Evolutionary conservation across 1,140 invertebrate genomes (phyloP), one percentile per base, ranked within the genome.

Genomic region (Bicyclus anynana): DNA sequence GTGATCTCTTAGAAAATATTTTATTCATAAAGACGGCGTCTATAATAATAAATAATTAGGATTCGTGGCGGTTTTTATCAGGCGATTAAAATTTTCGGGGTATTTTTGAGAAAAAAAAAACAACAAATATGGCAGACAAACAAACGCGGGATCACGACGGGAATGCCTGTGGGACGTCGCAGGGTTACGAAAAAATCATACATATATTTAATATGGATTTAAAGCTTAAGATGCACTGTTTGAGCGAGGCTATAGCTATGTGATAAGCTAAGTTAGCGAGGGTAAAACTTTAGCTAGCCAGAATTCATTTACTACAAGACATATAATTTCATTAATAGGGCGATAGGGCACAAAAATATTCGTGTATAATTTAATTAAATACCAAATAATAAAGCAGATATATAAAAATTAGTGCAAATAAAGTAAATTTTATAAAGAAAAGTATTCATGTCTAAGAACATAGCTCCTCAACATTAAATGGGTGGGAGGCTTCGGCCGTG

Each of bases 1-100:
- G n/a, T n/a, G n/a, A n/a, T n/a, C n/a, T n/a, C n/a, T n/a, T n/a
- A n/a, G n/a, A 51, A 38, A 59, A 69, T 73, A 71, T 71, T 71
- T 69, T 70, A 76, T 74, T 70, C 63, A 76, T 68, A 67, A 66
- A 35, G 53, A 48, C 62, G 64, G 62, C 58, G 58, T 68, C 63
- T 62, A 66, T 65, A 68, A 80, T 78, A 69, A 72, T 4, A 4
- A 23, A 74, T 67, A 63, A 74, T 73, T 69, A 72, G 58, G 47
- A 67, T 66, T 65, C 60, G 59, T 51, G 40, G 54, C 40, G 18
- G 55, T 71, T 76, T 74, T 72, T 72, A 59, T 72, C 29, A 53
- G 40, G 20, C 71, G 56, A 70, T 69, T 69, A 66, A 74, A 72
- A 67, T 73, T 67, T 72, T 65, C 46, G 59, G 65, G 62, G 62